These are phyloP conservation scores for Gymnogyps californianus DNA, from an alignment of 2,113 vertebrate genomes.

Conservation along the genomic window DNA sequence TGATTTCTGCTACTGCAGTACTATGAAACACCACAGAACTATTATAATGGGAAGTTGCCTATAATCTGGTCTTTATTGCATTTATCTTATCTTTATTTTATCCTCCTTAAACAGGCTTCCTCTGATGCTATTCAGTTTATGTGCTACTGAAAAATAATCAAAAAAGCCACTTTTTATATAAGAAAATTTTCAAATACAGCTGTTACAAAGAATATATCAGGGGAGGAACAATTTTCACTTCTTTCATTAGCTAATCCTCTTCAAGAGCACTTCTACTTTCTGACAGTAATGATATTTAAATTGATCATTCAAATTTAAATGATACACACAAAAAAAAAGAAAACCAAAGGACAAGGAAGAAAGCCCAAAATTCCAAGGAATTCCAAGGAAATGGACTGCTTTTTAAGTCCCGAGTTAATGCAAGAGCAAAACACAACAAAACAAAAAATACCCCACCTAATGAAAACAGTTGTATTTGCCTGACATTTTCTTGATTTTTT, in stretches of 20 bases:
- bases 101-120: not conserved
- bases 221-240: not conserved
- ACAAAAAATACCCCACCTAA: not conserved
- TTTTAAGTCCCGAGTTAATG: not conserved
- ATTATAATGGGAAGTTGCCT: not conserved
- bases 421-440: not conserved
- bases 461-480: not conserved
- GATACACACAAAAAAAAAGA: not conserved
- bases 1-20: not conserved
- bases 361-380: not conserved
- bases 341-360: not conserved
- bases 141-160: not conserved
- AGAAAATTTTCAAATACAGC: not conserved
- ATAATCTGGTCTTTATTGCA: not conserved
- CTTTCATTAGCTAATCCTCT: not conserved
- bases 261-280: not conserved
- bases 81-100: not conserved
- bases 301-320: not conserved
- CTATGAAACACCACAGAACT: not conserved
- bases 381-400: not conserved
- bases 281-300: not conserved
- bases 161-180: not conserved
- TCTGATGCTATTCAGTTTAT: not conserved
- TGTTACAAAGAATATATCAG: not conserved
- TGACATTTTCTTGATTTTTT: not conserved